phyloP scores from a whole-genome alignment of 2,888 invertebrate genomes.

The Spisula subtruncata region DNA sequence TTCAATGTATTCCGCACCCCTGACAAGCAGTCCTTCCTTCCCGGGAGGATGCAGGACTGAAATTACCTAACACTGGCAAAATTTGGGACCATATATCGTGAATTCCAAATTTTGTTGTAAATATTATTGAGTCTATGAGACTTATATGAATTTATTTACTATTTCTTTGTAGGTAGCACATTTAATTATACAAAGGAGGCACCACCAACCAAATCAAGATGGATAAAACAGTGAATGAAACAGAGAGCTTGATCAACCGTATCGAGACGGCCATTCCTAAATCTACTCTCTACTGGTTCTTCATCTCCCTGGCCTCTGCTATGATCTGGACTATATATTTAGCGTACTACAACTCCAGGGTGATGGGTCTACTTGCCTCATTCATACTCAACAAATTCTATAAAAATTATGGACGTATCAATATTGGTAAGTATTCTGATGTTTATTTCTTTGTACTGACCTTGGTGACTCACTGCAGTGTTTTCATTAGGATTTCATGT shows the following conservation, averaged over 20 bases:
- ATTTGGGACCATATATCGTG: too few relatives aligned
- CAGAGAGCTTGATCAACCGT: slow-evolving; percentile 55
- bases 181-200: neutral
- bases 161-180: neutral
- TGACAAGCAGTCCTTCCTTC: too few relatives aligned
- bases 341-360: slow-evolving; percentile 97
- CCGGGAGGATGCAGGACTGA: too few relatives aligned
- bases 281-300: slow-evolving; percentile 83
- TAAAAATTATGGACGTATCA: slow-evolving; percentile 92
- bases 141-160: too few relatives aligned
- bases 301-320: slow-evolving; percentile 88
- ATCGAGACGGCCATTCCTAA: slow-evolving; percentile 72
- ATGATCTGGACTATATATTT: slow-evolving; percentile 97
- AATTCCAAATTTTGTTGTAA: too few relatives aligned
- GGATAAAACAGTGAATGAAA: slow-evolving; percentile 36
- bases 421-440: slow-evolving; percentile 90
- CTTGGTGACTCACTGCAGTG: too few relatives aligned
- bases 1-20: too few relatives aligned
- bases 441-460: too few relatives aligned
- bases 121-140: too few relatives aligned
- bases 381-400: slow-evolving; percentile 95
- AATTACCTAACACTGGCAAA: too few relatives aligned
- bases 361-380: slow-evolving; percentile 96
- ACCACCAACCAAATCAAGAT: neutral
- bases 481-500: too few relatives aligned